Base-by-base conservation (phyloP, 1,140 invertebrate species). In the Tribolium castaneum region DNA sequence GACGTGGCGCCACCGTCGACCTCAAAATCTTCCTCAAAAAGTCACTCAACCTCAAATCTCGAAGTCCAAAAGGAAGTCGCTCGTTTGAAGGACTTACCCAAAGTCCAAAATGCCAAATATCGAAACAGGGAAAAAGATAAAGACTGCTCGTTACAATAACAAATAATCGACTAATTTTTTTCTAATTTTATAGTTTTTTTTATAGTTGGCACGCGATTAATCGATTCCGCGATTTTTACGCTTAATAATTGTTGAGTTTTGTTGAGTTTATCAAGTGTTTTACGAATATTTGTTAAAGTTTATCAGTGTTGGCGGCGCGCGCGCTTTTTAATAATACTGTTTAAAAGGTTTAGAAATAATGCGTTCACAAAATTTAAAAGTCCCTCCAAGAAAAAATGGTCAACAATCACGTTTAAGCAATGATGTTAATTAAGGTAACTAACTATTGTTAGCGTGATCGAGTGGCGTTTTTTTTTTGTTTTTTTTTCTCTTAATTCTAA, bases 381-480 rank as follows among this genome's bases (percentile, higher is more conserved):
- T 59, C 72, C 39, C 22, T 19, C 16, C 6, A 50, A 25, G 51
- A 54, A 22, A 16, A 70, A 34, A 45, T 62, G 79, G 66, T 79
- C 82, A 84, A 84, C 82, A 84, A 77, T 84, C 83, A 84, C 83
- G 83, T 84, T 83, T 76, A 80, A 83, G 83, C 83, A 84, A 84
- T 84, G 82, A 82, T 83, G 16, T 30, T 19, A 19, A 19, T 19
- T 30, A 81, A 84, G 83, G 83, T 84, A 84, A 84, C 76, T 84
- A 84, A 83, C 76, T 84, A 84, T 75, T 6, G 19, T 7, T 35
- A 14, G 52, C 19, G 71, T 73, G 50, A 81, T 76, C 77, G 78
- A 70, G 80, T 82, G 78, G 59, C 35, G 74, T 83, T 81, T 79
- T 70, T 73, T 72, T 80, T 74, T 82, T 80, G 16, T 19, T 49